Base-by-base conservation (phyloP, 2,888 invertebrate genomes). In the Ceraclea dissimilis region DNA sequence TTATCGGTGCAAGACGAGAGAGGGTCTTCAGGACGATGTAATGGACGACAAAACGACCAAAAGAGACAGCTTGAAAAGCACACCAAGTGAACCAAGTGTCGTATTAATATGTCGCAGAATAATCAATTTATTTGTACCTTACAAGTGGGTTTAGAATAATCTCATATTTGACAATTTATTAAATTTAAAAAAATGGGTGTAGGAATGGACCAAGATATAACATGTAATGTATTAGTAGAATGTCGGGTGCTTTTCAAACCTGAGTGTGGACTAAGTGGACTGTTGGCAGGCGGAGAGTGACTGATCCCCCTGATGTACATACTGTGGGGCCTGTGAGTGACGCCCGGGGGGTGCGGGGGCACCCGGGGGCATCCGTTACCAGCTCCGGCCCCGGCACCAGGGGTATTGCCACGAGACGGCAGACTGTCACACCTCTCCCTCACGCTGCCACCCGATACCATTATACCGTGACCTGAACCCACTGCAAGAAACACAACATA, bases 381-480 rank as follows among this genome's bases (percentile, higher is more conserved):
- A 22, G 49, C 18, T n/a, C 18, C 21, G 18, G 22, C 26, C n/a
- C 31, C n/a, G 5, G 31, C 17, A 8, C 39, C n/a, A 21, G 26
- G 1, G n/a, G 10, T 31, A 22, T 26, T 22, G n/a, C 47, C 21
- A 18, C 55, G 34, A 13, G 88, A 83, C 2, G 90, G 91, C 79
- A 92, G 82, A 67, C 90, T 91, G 70, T 90, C 91, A 70, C 89
- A 88, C 57, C 91, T 80, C 65, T 86, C 88, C 49, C 90, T 79
- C 57, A 77, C 63, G n/a, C 64, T 65, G 64, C 86, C 88, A 49
- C 90, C 79, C 56, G 77, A 63, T 13, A 63, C 65, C 33, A 18
- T 52, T 53, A 54, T 56, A 22, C 22, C 44, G 43, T 55, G 50
- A 22, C 49, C 31, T 43, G 52, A 52, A 8, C 52, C 49, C 26